These are phyloP conservation scores for Megalonaias nervosa DNA, from an alignment of 1,140 invertebrate genomes.

Conservation along the genomic window DNA sequence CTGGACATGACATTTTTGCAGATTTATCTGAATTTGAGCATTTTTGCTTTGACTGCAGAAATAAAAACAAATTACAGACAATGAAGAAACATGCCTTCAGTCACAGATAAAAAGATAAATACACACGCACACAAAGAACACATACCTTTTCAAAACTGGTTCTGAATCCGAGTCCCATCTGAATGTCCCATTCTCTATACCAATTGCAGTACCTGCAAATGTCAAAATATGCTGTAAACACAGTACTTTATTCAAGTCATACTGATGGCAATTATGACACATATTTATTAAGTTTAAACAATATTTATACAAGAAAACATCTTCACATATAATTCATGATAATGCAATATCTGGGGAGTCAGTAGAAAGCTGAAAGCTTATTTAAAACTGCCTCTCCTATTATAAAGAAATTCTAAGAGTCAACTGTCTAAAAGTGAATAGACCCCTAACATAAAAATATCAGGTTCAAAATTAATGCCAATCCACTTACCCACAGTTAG, in stretches of 20 bases:
- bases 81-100: neutral
- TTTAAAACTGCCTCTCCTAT: neutral
- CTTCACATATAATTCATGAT: neutral
- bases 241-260: neutral
- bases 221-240: slow-evolving; percentile 2
- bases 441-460: too few species aligned
- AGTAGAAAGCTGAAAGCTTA: neutral
- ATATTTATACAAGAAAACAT: neutral
- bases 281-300: neutral
- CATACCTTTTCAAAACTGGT: slow-evolving; percentile 71
- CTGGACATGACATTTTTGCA: too few species aligned
- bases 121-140: neutral
- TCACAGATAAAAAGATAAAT: neutral
- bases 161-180: slow-evolving; percentile 69
- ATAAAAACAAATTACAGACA: neutral
- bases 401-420: neutral
- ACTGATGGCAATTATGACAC: too few species aligned
- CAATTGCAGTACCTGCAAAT: slow-evolving; percentile 64
- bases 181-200: slow-evolving; percentile 72
- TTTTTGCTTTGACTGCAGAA: neutral
- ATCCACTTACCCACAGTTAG: too few species aligned
- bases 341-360: too few species aligned
- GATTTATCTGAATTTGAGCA: too few species aligned
- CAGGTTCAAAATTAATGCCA: too few species aligned
- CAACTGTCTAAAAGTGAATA: neutral